Evolutionary conservation across 2,113 vertebrate species (phyloP).

Genomic region (Lutjanus erythropterus): DNA sequence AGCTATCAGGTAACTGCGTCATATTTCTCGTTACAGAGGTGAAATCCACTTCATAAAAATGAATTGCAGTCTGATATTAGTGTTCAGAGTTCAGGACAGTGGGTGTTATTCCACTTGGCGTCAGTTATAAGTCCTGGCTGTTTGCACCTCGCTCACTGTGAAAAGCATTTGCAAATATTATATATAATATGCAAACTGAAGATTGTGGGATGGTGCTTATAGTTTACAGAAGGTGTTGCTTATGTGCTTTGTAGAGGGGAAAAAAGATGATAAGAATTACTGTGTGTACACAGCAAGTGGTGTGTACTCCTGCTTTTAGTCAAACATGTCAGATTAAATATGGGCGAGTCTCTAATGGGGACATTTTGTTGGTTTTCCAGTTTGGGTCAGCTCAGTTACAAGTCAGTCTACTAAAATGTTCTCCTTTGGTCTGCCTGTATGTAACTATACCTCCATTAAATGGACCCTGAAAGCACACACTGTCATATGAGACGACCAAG

Average conservation of each 20-base stretch:
- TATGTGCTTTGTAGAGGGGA: not conserved
- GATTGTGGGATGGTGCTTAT: not conserved
- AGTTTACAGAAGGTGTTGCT: not conserved
- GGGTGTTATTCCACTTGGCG: not conserved
- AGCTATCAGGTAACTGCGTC: not conserved
- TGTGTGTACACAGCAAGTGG: not conserved
- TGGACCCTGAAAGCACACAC: not conserved
- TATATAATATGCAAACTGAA: not conserved
- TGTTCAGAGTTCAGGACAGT: conserved; percentile 11
- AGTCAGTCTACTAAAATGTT: not conserved
- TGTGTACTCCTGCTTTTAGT: not conserved
- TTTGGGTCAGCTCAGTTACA: not conserved
- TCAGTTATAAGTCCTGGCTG: not conserved
- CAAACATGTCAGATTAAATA: conserved; percentile 11
- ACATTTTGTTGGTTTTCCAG: not conserved
- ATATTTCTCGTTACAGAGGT: not conserved
- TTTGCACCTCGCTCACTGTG: not conserved
- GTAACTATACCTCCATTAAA: not conserved
- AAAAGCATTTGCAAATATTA: not conserved
- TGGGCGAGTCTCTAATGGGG: not conserved
- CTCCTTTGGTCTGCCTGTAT: not conserved
- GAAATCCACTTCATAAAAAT: not conserved
- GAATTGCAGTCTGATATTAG: not conserved
- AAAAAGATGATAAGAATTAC: not conserved
- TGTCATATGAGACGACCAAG: not conserved